Evolutionary conservation across 2,888 invertebrate genomes (phyloP).

Genomic region (Chrysolina haemoptera): DNA sequence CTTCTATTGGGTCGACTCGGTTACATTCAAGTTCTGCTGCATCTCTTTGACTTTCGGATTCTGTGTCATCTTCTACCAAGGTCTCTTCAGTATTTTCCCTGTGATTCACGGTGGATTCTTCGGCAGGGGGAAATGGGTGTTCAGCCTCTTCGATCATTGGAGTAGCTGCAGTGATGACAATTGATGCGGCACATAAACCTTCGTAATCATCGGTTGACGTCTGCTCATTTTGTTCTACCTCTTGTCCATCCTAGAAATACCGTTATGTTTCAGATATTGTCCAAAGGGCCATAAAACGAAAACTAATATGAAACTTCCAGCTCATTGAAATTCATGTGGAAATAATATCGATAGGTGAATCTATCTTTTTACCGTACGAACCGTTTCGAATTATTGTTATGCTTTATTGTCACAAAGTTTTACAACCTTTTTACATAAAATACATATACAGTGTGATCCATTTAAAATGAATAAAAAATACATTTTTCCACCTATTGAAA

Average conservation of each 20-base stretch:
- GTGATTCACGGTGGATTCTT: slow-evolving; percentile 63
- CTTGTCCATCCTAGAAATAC: slow-evolving; percentile 43
- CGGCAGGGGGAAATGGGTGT: slow-evolving; percentile 81
- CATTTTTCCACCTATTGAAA: too few relatives aligned
- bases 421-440: too few relatives aligned
- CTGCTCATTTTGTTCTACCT: slow-evolving; percentile 40
- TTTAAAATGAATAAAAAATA: too few relatives aligned
- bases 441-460: too few relatives aligned
- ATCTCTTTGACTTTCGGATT: slow-evolving; percentile 14
- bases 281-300: not conserved
- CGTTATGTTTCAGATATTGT: slow-evolving; percentile 15
- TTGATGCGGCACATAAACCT: slow-evolving; percentile 88
- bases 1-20: slow-evolving; percentile 43
- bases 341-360: too few relatives aligned
- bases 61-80: slow-evolving; percentile 35
- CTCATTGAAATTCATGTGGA: too few relatives aligned
- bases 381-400: too few relatives aligned
- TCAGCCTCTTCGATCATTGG: slow-evolving; percentile 92
- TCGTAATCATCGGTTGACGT: slow-evolving; percentile 62
- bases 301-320: too few relatives aligned
- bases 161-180: slow-evolving; percentile 94
- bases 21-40: slow-evolving; percentile 16
- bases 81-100: slow-evolving; percentile 44
- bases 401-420: too few relatives aligned
- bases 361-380: too few relatives aligned